Base-by-base conservation (phyloP, 2,113 vertebrate genomes). In the Acrocephalus arundinaceus region DNA sequence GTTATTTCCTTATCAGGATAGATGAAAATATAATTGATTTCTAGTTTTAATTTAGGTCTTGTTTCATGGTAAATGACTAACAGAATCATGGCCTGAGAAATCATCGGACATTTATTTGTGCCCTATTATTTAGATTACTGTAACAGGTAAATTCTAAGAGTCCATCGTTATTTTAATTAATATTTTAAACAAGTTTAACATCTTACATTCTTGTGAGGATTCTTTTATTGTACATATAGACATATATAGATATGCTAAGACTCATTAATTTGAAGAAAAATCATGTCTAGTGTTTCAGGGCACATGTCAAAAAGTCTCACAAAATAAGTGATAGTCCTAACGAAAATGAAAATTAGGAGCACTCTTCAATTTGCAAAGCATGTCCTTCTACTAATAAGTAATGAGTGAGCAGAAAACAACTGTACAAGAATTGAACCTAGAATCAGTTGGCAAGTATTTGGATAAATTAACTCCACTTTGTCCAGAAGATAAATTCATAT, bases 341-440 rank as follows among this genome's bases (percentile, higher is more conserved):
- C 5, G n/a, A 77, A 77, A 87, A 73, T 61, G 0, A 93, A 70
- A 78, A 62, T 71, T 74, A 58, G 30, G 16, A 48, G 2, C 15
- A 41, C 7, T 43, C 11, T 58, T 81, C 11, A 41, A 23, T 86
- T 48, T 94, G 4, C 21, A 61, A 55, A 73, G 4, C 10, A 49
- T 52, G 7, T 28, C 11, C 66, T 87, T 77, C 37, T 45, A 41
- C 10, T 46, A 35, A 24, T 58, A 58, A 71, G 18, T 46, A 89
- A 86, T 59, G 48, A 48, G 12, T 13, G 15, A 76, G 39, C 9
- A 76, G 33, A 39, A 82, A 63, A 59, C 19, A 55, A 13, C 45
- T 52, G 6, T 16, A 48, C 0, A 0, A 74, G 15, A 39, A 63
- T 46, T 37, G 9, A 48, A 49, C 4, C 12, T 45, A 39, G 13